phyloP scores from a whole-genome alignment of 2,888 invertebrate genomes.

The Argynnis bischoffii region DNA sequence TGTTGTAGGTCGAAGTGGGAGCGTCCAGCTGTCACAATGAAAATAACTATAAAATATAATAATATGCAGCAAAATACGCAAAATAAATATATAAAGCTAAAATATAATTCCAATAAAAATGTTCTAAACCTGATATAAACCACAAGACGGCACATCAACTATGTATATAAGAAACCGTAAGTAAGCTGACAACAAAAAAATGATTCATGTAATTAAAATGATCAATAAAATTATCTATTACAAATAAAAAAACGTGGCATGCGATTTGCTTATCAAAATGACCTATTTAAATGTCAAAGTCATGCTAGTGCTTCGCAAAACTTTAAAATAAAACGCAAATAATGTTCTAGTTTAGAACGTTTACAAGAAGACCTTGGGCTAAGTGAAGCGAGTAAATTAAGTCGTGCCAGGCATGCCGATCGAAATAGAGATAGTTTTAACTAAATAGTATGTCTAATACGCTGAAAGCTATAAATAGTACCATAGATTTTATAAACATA shows the following conservation, averaged over 20 bases:
- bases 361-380: neutral
- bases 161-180: slow-evolving; percentile 27
- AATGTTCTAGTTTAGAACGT: slow-evolving; percentile 3
- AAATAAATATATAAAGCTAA: slow-evolving; percentile 30
- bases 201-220: neutral
- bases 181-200: slow-evolving; percentile 20
- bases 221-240: neutral
- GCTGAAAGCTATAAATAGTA: slow-evolving; percentile 30
- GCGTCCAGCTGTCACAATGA: slow-evolving; percentile 63
- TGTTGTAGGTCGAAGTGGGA: slow-evolving; percentile 70
- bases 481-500: slow-evolving; percentile 9
- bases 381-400: slow-evolving; percentile 27
- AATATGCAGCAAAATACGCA: neutral
- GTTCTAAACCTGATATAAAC: slow-evolving; percentile 32
- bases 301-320: slow-evolving; percentile 32
- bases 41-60: slow-evolving; percentile 17
- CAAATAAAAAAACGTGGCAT: slow-evolving; percentile 25
- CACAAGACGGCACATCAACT: slow-evolving; percentile 38
- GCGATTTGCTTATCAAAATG: slow-evolving; percentile 19
- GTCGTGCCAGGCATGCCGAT: slow-evolving; percentile 30
- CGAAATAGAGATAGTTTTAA: slow-evolving; percentile 15
- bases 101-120: slow-evolving; percentile 22
- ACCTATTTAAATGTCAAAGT: slow-evolving; percentile 19
- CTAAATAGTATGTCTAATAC: slow-evolving; percentile 15
- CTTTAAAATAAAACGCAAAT: slow-evolving; percentile 1